Evolutionary conservation across 2,888 invertebrate genomes (phyloP).

Genomic region (Bombylius discolor): DNA sequence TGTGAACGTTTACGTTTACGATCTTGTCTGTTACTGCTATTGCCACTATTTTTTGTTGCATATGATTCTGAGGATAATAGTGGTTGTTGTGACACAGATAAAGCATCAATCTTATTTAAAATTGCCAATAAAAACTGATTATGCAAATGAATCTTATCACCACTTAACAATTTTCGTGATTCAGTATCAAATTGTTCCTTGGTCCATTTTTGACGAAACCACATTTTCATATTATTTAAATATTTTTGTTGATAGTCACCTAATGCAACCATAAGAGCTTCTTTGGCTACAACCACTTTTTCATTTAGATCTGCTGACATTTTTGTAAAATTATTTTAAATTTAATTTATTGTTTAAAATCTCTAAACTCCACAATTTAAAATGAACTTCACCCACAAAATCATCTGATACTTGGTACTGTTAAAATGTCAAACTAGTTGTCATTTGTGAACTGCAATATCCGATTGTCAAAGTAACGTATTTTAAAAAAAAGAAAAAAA

Average conservation of each 20-base stretch:
- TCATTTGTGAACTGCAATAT: too few species aligned
- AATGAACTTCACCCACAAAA: too few species aligned
- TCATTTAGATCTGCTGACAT: constrained; percentile 22
- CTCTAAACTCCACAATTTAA: too few species aligned
- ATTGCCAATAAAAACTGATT: constrained; percentile 73
- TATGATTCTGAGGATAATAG: constrained; percentile 8
- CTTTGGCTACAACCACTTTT: constrained; percentile 26
- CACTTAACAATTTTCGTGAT: constrained; percentile 57
- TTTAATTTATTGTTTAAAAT: neutral
- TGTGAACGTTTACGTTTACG: constrained; percentile 42
- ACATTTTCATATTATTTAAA: constrained; percentile 57
- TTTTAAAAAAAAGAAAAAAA: too few species aligned
- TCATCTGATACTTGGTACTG: too few species aligned
- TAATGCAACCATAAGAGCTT: constrained; percentile 35
- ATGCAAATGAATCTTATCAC: constrained; percentile 67
- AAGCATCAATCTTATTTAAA: constrained; percentile 53
- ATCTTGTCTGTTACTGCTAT: constrained; percentile 18
- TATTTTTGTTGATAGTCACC: constrained; percentile 59
- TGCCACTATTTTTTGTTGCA: constrained; percentile 19
- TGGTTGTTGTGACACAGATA: constrained; percentile 22
- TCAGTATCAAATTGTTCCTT: constrained; percentile 75
- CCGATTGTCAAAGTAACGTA: too few species aligned
- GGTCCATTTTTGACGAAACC: constrained; percentile 61
- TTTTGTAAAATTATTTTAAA: neutral
- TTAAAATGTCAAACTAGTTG: too few species aligned